Evolutionary conservation across 2,113 vertebrate species (phyloP), one percentile per base, ranked within the genome.

Genomic region (Pachypanchax playfairii): DNA sequence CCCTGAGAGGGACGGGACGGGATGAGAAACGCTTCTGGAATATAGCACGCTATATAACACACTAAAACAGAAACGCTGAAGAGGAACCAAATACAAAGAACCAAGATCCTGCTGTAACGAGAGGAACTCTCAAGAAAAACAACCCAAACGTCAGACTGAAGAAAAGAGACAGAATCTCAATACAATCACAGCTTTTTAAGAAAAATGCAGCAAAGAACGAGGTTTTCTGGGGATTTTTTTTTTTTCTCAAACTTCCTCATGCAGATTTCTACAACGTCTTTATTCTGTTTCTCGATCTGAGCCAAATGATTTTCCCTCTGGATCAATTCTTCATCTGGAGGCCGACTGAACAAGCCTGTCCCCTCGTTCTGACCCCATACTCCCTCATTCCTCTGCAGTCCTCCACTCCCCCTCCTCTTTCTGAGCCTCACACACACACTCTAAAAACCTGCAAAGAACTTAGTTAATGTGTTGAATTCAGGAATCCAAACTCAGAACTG

Each of bases 371-470:
- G 79, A 87, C 79, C 87, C 79, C 44, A 36, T 25, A 73, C 89
- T 89, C 89, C 85, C 86, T 87, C 83, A 89, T 89, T 88, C 86
- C 82, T 79, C 82, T 72, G 38, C 74, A 38, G 65, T 24, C 78
- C 65, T 73, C 67, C 53, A 59, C 69, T 70, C 75, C 75, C 72
- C 75, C 24, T 25, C 55, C 53, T 70, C 73, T 38, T 31, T 65
- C 47, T 68, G 67, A 42, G 55, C 55, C 22, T 48, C 49, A 44
- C 36, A 44, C 68, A 51, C 42, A n/a, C 38, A 44, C 46, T 49
- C 36, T 65, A 9, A 75, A 90, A 75, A 81, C 77, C 88, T 89
- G 74, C 73, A 84, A 80, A 85, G 61, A 83, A 55, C 67, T 74
- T 57, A 44, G 65, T 72, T 74, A 77, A 73, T 79, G 70, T 80